Percentiles rank a stretch among this genome's conserved stretches.
These are phyloP conservation scores for Pantelozetes paolii DNA, from an alignment of 2,888 invertebrate genomes.

Conservation along the genomic window DNA sequence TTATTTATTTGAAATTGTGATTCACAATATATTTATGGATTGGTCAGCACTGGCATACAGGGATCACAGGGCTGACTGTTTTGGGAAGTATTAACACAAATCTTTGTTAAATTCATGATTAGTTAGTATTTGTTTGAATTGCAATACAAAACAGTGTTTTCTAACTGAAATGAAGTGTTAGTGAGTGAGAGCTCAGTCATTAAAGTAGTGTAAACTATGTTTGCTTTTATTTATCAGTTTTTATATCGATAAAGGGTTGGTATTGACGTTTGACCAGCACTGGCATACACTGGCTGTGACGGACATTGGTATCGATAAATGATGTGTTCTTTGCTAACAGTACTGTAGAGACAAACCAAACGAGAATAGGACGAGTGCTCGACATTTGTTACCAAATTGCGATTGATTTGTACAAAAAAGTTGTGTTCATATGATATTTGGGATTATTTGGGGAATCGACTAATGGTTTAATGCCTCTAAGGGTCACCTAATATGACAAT, in stretches of 20 bases:
- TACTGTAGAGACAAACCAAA: background rate
- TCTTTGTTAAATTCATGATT: background rate
- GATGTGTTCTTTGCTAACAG: background rate
- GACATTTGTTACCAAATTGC: background rate
- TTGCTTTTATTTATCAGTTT: slow-evolving; percentile 1
- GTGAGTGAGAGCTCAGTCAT: background rate
- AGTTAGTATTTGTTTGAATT: background rate
- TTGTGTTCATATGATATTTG: background rate
- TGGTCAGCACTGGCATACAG: background rate
- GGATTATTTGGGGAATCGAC: background rate
- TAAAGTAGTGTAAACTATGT: background rate
- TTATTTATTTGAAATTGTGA: background rate
- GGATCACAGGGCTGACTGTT: background rate
- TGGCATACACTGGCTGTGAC: background rate
- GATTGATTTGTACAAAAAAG: background rate
- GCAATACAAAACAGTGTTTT: background rate
- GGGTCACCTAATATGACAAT: slow-evolving; percentile 32
- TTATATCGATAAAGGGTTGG: background rate
- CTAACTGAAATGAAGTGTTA: background rate
- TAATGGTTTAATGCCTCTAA: slow-evolving; percentile 17
- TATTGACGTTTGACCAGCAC: slow-evolving; percentile 1
- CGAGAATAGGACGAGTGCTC: background rate
- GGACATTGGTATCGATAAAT: slow-evolving; percentile 1
- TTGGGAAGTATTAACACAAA: background rate
- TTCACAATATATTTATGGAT: background rate